Evolutionary conservation across 2,888 invertebrate genomes (phyloP).

Genomic region (Noctua fimbriata): DNA sequence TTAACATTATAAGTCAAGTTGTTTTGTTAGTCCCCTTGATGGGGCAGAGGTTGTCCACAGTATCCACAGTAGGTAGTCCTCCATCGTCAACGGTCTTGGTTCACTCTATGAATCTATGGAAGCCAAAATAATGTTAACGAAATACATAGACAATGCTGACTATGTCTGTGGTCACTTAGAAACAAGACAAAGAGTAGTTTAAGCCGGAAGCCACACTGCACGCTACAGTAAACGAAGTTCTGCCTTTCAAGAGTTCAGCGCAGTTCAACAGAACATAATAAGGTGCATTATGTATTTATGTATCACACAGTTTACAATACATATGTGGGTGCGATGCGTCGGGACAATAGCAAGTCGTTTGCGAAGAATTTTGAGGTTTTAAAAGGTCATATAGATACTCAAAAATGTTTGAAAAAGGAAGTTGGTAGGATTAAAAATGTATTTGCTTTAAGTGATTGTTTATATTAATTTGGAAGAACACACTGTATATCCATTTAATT

Average conservation of each 20-base stretch:
- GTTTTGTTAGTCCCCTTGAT: background rate
- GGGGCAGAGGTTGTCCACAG: background rate
- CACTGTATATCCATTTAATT: background rate
- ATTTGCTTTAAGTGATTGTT: background rate
- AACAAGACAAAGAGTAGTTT: constrained; percentile 32
- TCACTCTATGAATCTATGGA: background rate
- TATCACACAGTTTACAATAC: constrained; percentile 54
- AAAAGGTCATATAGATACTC: background rate
- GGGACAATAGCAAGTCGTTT: background rate
- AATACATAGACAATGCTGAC: background rate
- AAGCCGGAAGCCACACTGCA: constrained; percentile 47
- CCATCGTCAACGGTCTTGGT: background rate
- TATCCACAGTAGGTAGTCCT: background rate
- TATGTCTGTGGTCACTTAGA: constrained; percentile 7
- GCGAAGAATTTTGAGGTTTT: background rate
- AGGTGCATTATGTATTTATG: constrained; percentile 21
- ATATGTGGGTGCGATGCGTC: constrained; percentile 25
- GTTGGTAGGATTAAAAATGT: background rate
- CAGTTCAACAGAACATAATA: constrained; percentile 31
- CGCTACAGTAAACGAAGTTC: constrained; percentile 39
- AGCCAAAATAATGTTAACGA: background rate
- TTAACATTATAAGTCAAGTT: background rate
- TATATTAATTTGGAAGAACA: background rate
- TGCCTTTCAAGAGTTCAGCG: constrained; percentile 47
- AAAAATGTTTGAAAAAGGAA: background rate